Conservation (phyloP, 2,113 vertebrate genomes). For the Poicephalus gulielmi region DNA sequence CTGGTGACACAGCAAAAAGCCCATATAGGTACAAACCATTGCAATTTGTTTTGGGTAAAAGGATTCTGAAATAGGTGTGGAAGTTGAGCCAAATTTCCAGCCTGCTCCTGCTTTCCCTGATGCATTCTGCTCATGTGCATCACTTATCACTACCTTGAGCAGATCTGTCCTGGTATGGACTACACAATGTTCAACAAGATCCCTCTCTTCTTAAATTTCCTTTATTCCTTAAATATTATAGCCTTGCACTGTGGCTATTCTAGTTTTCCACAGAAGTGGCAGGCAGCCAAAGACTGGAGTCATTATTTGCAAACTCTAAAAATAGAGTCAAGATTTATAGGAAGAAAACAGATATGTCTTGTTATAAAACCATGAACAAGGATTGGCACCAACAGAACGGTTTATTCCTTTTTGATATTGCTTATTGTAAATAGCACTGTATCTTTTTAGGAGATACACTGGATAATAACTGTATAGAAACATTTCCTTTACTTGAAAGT, state of each 20-base stretch:
- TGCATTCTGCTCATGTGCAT: not conserved
- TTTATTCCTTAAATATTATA: not conserved
- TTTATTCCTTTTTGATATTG: slow-evolving; percentile 78
- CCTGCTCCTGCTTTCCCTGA: not conserved
- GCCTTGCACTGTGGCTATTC: slow-evolving; percentile 67
- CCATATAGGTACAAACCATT: rapidly evolving
- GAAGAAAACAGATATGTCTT: slow-evolving; percentile 81
- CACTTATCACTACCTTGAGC: not conserved
- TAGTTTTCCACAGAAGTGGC: slow-evolving; percentile 77
- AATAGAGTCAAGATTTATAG: slow-evolving; percentile 82
- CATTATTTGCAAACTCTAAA: slow-evolving; percentile 83
- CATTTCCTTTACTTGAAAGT: slow-evolving; percentile 62
- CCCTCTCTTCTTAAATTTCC: not conserved
- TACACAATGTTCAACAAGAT: slow-evolving; percentile 25
- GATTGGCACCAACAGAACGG: slow-evolving; percentile 75
- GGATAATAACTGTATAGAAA: slow-evolving; percentile 63
- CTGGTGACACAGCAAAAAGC: not conserved
- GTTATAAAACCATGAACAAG: slow-evolving; percentile 81
- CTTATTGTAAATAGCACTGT: slow-evolving; percentile 77
- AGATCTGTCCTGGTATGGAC: not conserved
- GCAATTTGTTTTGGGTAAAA: not conserved
- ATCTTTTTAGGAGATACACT: slow-evolving; percentile 64
- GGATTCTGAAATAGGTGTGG: not conserved
- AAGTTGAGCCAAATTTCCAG: not conserved
- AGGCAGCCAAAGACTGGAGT: slow-evolving; percentile 79